Conservation (phyloP, 1,140 invertebrate genomes). For the Littorina saxatilis region DNA sequence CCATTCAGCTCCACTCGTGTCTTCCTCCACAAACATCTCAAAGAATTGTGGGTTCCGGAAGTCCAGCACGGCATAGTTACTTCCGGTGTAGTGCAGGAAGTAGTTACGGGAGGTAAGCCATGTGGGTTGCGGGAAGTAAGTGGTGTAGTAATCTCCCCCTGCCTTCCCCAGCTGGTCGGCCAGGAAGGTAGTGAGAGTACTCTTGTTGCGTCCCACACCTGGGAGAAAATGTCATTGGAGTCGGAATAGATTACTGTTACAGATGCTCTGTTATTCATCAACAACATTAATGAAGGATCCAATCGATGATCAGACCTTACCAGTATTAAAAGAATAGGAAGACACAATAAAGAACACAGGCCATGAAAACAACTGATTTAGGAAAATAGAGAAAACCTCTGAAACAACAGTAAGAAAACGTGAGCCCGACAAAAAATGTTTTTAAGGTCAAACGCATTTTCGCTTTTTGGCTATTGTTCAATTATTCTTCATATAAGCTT, state of each 20-base stretch:
- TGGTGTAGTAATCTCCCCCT: conserved; percentile 75
- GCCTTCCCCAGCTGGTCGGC: conserved; percentile 58
- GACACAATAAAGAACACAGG: no score
- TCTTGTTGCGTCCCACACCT: conserved; percentile 70
- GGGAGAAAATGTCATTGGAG: no score
- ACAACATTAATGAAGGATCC: background rate
- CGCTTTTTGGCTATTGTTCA: no score
- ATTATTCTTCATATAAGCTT: no score
- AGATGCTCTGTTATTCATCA: no score
- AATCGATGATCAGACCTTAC: background rate
- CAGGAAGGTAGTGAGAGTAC: conserved; percentile 65
- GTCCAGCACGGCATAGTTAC: conserved; percentile 69
- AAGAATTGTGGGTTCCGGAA: conserved; percentile 62
- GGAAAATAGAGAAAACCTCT: no score
- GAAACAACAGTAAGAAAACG: no score
- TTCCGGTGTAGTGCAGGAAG: conserved; percentile 60
- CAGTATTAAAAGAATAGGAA: no score
- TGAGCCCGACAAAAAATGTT: no score
- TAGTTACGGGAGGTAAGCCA: conserved; percentile 71
- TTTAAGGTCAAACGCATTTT: no score
- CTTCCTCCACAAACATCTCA: conserved; percentile 65
- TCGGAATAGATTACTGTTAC: no score
- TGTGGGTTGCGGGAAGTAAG: conserved; percentile 74
- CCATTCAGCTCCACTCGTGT: conserved; percentile 25
- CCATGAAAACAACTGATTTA: no score